Evolutionary conservation across 1,140 invertebrate genomes (phyloP).

Genomic region (Ostrea edulis): DNA sequence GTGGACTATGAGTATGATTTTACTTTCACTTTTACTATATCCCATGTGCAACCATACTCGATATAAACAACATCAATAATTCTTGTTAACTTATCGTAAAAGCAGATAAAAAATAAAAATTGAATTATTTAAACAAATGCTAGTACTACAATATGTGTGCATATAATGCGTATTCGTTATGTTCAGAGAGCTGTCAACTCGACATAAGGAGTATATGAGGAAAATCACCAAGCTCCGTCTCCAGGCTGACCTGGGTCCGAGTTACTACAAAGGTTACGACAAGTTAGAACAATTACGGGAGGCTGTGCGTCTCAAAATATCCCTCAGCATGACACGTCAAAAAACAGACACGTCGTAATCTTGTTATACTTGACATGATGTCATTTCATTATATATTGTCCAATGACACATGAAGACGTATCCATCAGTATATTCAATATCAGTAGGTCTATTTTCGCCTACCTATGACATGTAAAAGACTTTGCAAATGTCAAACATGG

Average conservation of each 20-base stretch:
- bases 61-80: not conserved
- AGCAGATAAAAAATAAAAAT: not conserved
- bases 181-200: constrained; percentile 58
- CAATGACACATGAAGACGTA: too few relatives aligned
- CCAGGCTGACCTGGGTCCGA: constrained; percentile 51
- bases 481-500: too few relatives aligned
- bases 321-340: constrained; percentile 41
- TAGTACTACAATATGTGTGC: not conserved
- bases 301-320: constrained; percentile 49
- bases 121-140: not conserved
- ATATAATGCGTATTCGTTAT: not conserved
- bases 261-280: constrained; percentile 54
- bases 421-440: too few relatives aligned
- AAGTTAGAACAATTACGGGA: constrained; percentile 63
- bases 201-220: constrained; percentile 61
- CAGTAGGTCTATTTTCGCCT: too few relatives aligned
- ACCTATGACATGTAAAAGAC: too few relatives aligned
- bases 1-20: constrained; percentile 70
- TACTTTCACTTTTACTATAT: too few relatives aligned
- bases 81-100: not conserved
- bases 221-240: constrained; percentile 55
- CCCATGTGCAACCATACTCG: too few relatives aligned
- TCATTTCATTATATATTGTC: not conserved
- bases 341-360: not conserved
- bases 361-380: not conserved